Evolutionary conservation across 2,113 vertebrate species (phyloP), one percentile per base, ranked within the genome.

Genomic region (Anoplopoma fimbria): DNA sequence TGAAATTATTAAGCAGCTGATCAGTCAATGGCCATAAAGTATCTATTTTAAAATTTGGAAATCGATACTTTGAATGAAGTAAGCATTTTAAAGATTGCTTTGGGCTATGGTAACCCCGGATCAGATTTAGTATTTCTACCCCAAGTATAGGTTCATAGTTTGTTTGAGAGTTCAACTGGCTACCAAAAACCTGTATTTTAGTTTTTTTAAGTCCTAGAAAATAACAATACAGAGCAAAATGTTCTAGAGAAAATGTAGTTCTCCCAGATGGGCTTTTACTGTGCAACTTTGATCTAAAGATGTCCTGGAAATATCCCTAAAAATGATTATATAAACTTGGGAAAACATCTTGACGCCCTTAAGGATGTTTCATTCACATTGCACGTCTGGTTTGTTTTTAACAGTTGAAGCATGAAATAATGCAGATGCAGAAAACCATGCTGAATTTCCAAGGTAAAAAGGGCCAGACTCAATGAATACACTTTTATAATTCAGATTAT

Each of bases 381-480:
- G 27, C 9, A 17, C 15, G 9, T 2, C 9, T 69, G 3, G 4
- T 69, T 63, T 70, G 36, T 53, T 42, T 71, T 42, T 9, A 40
- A 33, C 23, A 51, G 9, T 12, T 42, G 13, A 51, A 60, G 38
- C 27, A 40, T 58, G 1, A 34, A 78, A 53, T 15, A 49, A 62
- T 63, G 0, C n/a, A n/a, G n/a, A n/a, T 33, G n/a, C 90, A 93
- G 85, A 93, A 85, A 77, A 90, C 87, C 38, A 57, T 88, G 75
- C 57, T 91, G 65, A 84, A 57, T 53, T 85, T 19, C 88, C 87
- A 57, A 67, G 88, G 87, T 91, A 84, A 82, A 79, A 83, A 53
- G 19, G 4, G 19, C 36, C 36, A n/a, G 8, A 47, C 19, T 45
- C 9, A 58, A 61, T 78, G 29, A 19, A 9, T 25, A 4, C 2